Evolutionary conservation across 2,113 vertebrate species (phyloP), one percentile per base, ranked within the genome.

Genomic region (Gopherus evgoodei): DNA sequence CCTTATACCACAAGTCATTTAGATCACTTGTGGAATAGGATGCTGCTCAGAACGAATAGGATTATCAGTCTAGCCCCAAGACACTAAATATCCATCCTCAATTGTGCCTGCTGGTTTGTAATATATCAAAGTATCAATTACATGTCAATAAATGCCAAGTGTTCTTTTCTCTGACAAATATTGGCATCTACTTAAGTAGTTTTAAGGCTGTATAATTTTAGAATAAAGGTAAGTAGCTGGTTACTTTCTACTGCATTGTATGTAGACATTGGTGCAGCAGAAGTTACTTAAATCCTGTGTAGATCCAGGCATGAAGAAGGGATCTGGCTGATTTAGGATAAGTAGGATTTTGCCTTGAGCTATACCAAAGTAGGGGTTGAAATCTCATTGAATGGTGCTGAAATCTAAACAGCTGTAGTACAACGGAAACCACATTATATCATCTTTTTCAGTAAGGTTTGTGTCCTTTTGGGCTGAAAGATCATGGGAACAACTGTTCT

Each of bases 391-490:
- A 27, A 29, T 29, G 44, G 42, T 76, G 75, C 75, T 76, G 21
- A 75, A 75, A 75, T 24, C 38, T 42, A 25, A 44, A 27, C 38
- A 78, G 42, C 42, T 78, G 75, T 47, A 78, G 19, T 22, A 72
- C n/a, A 72, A 72, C 22, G 65, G 62, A 89, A 90, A 11, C 52
- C 42, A 79, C 21, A 50, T 86, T 1, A 0, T 56, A 56, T 72
- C 82, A 76, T 78, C 59, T 84, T 0, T n/a, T 89, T 24, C 42
- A 7, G 65, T 2, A 62, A 1, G 57, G 65, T 72, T 91, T 92
- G 21, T 91, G n/a, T 86, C 86, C 53, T 19, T 7, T n/a, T 90
- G 53, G 7, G 44, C 24, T 92, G 87, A 94, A 95, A 90, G 24
- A 21, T 80, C n/a, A 72, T n/a, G 62, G 11, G 62, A 35, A 31